A percentile compares a stretch with the other conserved stretches of the same genome.
These are phyloP conservation scores for Zhengitettix transpicula DNA, from an alignment of 2,888 invertebrate species.

Conservation along the genomic window DNA sequence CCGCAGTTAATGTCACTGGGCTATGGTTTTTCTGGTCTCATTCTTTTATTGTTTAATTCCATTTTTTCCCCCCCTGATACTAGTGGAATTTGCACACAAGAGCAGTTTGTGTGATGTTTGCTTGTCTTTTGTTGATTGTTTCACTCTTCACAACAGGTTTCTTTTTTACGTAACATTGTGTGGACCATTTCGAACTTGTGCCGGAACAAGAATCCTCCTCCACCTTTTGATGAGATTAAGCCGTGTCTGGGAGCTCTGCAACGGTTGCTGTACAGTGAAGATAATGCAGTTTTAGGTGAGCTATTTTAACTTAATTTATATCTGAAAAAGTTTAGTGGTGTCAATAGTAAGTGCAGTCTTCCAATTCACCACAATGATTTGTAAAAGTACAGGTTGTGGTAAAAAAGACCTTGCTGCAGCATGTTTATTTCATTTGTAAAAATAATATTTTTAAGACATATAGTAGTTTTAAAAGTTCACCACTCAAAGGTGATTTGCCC, in stretches of 20 bases:
- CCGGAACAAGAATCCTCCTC: slow-evolving; percentile 84
- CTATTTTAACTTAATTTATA: slow-evolving; percentile 11
- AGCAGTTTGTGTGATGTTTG: too few species aligned
- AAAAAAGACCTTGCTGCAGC: too few species aligned
- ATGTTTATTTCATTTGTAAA: too few species aligned
- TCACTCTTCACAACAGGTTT: slow-evolving; percentile 19
- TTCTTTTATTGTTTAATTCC: not conserved
- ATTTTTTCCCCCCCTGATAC: too few species aligned
- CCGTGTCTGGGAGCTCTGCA: slow-evolving; percentile 60
- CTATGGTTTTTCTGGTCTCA: too few species aligned
- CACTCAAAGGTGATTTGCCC: too few species aligned
- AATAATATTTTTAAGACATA: too few species aligned
- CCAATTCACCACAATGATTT: not conserved
- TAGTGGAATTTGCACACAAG: too few species aligned
- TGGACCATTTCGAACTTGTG: slow-evolving; percentile 92
- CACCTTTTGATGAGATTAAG: slow-evolving; percentile 57
- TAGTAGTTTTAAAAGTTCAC: too few species aligned
- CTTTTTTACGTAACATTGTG: slow-evolving; percentile 65
- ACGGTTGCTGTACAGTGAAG: slow-evolving; percentile 48
- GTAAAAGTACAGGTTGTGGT: too few species aligned
- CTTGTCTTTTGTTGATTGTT: too few species aligned
- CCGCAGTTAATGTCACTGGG: too few species aligned
- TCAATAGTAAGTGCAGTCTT: not conserved
- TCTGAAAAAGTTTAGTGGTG: not conserved
- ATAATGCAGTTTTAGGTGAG: slow-evolving; percentile 59